Evolutionary conservation across 2,888 invertebrate genomes (phyloP).

Genomic region (Lithophane leautieri): DNA sequence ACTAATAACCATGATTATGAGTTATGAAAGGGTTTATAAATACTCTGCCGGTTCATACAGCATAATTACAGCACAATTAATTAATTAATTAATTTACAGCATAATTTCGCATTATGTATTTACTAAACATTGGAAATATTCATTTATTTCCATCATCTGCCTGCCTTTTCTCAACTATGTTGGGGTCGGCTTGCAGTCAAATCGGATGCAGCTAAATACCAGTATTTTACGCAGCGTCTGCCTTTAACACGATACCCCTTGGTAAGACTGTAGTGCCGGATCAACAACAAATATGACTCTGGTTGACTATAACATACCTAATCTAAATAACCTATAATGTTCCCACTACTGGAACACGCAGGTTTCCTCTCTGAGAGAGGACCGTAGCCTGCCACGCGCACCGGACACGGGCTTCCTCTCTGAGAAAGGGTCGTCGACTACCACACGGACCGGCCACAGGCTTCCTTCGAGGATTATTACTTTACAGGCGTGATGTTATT

Average conservation of each 20-base stretch:
- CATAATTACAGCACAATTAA: too few species aligned
- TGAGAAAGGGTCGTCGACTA: background rate
- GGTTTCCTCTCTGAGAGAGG: background rate
- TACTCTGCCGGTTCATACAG: background rate
- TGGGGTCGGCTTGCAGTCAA: background rate
- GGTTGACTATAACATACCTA: background rate
- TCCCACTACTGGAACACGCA: background rate
- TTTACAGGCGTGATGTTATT: background rate
- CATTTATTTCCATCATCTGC: too few species aligned
- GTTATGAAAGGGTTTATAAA: constrained; percentile 5
- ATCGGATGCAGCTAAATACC: background rate
- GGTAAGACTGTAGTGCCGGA: background rate
- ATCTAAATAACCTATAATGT: background rate
- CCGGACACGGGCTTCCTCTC: background rate
- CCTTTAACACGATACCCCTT: background rate
- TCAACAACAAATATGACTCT: background rate
- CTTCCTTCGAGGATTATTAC: background rate
- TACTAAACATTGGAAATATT: too few species aligned
- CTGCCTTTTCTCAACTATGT: background rate
- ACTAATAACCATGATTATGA: background rate
- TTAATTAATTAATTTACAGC: background rate
- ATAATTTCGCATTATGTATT: background rate
- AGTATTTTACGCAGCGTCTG: background rate
- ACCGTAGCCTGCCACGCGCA: too few species aligned
- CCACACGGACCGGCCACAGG: too few species aligned